Conservation (phyloP, 2,888 invertebrate genomes). For the Tetramorium bicarinatum region DNA sequence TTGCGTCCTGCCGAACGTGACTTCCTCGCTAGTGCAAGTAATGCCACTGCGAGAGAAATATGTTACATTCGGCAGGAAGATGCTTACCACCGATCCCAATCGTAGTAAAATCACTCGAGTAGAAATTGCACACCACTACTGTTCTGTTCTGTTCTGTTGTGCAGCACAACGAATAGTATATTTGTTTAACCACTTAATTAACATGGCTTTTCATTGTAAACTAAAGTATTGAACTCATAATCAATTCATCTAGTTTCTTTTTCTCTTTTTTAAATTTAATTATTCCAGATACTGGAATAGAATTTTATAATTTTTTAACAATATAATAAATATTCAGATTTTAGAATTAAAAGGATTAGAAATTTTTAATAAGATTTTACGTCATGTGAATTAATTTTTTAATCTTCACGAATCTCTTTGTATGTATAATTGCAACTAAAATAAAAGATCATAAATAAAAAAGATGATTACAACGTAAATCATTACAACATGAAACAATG, state of each 20-base stretch:
- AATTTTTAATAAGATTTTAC: background rate
- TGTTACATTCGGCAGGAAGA: slow-evolving; percentile 8
- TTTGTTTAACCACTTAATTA: background rate
- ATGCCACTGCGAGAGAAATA: slow-evolving; percentile 37
- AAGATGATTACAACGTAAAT: background rate
- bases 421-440: background rate
- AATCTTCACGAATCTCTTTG: background rate
- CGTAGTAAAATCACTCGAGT: background rate
- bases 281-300: background rate
- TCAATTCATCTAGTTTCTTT: background rate
- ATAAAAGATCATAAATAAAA: background rate
- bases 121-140: background rate
- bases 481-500: background rate
- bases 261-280: background rate
- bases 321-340: slow-evolving; percentile 1
- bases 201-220: background rate
- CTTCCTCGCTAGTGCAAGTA: slow-evolving; percentile 52
- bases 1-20: slow-evolving; percentile 67
- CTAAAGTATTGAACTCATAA: background rate
- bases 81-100: background rate
- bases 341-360: background rate
- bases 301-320: slow-evolving; percentile 3
- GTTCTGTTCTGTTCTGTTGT: background rate
- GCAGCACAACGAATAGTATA: background rate
- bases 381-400: background rate